These are phyloP conservation scores for Elephantulus edwardii DNA, from an alignment of 2,113 vertebrate genomes.

Conservation along the genomic window DNA sequence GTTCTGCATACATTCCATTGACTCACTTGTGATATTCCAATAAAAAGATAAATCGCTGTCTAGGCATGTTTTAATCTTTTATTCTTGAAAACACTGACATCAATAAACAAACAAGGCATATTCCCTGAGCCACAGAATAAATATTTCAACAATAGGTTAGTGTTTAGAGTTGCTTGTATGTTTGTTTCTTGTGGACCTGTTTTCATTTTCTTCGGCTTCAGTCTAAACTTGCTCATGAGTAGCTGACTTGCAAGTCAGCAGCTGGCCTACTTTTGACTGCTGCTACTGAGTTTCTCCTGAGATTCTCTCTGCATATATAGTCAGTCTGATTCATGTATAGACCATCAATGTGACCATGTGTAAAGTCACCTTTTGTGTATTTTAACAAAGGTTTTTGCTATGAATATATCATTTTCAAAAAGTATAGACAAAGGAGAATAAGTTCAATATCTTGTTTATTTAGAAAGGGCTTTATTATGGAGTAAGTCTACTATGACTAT, in stretches of 20 bases:
- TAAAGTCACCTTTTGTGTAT: too few species aligned
- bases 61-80: background rate
- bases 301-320: too few species aligned
- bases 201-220: too few species aligned
- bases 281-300: too few species aligned
- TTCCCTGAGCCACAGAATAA: background rate
- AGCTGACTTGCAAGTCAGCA: too few species aligned
- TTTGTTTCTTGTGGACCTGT: too few species aligned
- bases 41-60: constrained; percentile 5
- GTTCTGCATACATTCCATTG: background rate
- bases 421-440: background rate
- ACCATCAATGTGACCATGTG: too few species aligned
- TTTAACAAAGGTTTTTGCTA: too few species aligned
- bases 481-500: background rate
- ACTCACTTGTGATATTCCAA: constrained; percentile 18
- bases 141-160: constrained; percentile 11
- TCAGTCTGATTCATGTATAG: too few species aligned
- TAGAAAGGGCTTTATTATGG: background rate
- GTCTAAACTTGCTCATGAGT: too few species aligned
- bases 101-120: background rate
- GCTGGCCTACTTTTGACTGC: too few species aligned
- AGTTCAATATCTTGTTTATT: background rate
- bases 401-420: too few species aligned
- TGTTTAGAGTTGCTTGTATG: background rate
- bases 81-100: constrained; percentile 24